phyloP scores from a whole-genome alignment of 2,797 vertebrate species.

The Pangasius mekongensis region DNA sequence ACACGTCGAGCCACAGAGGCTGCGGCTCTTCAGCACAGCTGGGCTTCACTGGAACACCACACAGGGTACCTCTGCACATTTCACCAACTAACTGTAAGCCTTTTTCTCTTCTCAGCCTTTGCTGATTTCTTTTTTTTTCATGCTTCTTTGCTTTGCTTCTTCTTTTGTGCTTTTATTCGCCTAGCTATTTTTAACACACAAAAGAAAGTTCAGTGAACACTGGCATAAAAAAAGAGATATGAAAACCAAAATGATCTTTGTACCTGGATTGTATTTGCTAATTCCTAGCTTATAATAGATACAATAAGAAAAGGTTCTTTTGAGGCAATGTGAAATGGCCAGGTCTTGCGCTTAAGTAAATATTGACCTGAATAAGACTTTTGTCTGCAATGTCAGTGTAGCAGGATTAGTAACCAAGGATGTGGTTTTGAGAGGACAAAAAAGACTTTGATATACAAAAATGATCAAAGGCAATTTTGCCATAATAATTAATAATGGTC shows the following conservation, averaged over 20 bases:
- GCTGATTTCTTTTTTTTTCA: conserved; percentile 29
- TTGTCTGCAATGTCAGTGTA: conserved; percentile 42
- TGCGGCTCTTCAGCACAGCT: conserved; percentile 76
- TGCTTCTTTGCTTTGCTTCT: conserved; percentile 9
- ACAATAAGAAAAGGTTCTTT: conserved; percentile 23
- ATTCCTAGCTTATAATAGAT: conserved; percentile 10
- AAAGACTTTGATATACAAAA: background rate
- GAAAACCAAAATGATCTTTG: conserved; percentile 10
- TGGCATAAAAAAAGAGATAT: conserved; percentile 13
- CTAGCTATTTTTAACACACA: conserved; percentile 29
- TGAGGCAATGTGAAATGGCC: conserved; percentile 44
- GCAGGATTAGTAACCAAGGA: conserved; percentile 57
- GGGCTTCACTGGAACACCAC: conserved; percentile 69
- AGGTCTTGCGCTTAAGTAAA: conserved; percentile 60
- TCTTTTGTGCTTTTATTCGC: conserved; percentile 29
- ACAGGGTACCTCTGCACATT: conserved; percentile 65
- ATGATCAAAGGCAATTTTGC: conserved; percentile 4
- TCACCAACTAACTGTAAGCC: conserved; percentile 71
- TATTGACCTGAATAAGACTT: conserved; percentile 58
- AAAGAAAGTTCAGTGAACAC: conserved; percentile 39
- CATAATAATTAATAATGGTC: background rate
- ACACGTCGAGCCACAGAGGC: conserved; percentile 68
- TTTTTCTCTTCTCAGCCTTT: conserved; percentile 27
- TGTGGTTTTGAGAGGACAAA: conserved; percentile 56
- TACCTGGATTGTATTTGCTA: background rate